phyloP scores from a whole-genome alignment of 2,113 vertebrate genomes.

The Lycocorax pyrrhopterus region DNA sequence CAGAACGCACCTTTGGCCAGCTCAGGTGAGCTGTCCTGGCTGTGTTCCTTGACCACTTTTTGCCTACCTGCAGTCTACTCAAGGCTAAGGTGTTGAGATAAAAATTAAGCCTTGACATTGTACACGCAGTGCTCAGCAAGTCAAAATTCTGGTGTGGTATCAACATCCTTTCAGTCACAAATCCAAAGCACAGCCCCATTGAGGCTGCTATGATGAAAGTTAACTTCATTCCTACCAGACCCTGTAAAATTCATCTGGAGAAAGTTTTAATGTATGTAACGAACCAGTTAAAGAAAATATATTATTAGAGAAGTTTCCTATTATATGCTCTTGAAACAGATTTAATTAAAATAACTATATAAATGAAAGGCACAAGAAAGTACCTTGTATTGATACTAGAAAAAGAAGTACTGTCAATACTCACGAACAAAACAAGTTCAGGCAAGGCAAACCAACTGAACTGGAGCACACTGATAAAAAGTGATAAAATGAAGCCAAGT shows the following conservation, averaged over 20 bases:
- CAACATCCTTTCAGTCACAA: background rate
- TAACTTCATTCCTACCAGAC: background rate
- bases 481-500: background rate
- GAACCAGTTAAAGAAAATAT: background rate
- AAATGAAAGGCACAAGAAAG: background rate
- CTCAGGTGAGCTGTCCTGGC: background rate
- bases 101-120: background rate
- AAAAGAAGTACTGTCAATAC: background rate
- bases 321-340: background rate
- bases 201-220: background rate
- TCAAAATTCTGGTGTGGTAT: background rate
- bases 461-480: background rate
- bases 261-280: background rate
- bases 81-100: background rate
- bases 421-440: background rate
- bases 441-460: background rate
- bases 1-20: fast-evolving
- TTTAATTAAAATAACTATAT: background rate
- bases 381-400: background rate
- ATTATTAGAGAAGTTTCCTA: background rate
- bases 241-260: background rate
- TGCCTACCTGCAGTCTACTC: background rate
- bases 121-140: background rate
- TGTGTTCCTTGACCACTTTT: background rate
- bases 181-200: background rate